Percentiles rank a stretch among this genome's conserved stretches.
Conservation (phyloP, 2,888 invertebrate species). For the Thymelicus acteon region DNA sequence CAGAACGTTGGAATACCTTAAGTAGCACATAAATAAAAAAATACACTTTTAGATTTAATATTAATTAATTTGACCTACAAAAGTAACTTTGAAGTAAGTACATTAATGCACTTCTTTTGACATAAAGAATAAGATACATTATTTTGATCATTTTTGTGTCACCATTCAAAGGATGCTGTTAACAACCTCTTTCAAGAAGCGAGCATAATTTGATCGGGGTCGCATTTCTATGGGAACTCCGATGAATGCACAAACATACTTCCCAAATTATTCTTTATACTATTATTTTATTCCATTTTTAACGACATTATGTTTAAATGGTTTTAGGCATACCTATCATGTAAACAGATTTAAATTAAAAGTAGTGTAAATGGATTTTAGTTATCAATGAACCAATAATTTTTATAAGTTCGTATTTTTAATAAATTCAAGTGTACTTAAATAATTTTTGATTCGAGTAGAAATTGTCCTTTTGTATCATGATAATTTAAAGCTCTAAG, state of each 20-base stretch:
- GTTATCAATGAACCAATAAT: no score
- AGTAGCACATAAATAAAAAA: no score
- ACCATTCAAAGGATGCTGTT: conserved; percentile 82
- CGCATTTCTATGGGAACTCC: conserved; percentile 78
- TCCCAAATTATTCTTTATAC: conserved; percentile 46
- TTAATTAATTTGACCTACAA: background rate
- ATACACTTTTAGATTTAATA: no score
- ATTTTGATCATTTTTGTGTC: conserved; percentile 79
- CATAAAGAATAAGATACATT: conserved; percentile 72
- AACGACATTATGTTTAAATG: background rate
- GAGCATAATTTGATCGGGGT: conserved; percentile 83
- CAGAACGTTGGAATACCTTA: no score
- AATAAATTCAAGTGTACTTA: background rate
- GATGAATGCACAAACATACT: conserved; percentile 59
- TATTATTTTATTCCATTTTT: conserved; percentile 33
- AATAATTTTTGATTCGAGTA: background rate
- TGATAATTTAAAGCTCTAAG: conserved; percentile 7
- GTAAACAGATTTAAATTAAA: background rate
- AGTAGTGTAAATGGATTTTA: no score
- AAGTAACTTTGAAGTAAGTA: conserved; percentile 56
- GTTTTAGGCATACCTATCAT: background rate
- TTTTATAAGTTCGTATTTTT: no score
- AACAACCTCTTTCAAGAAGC: conserved; percentile 82
- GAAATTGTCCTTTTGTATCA: background rate
- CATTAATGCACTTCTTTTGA: conserved; percentile 70